These are phyloP conservation scores for Empis stercorea DNA, from an alignment of 2,888 invertebrate genomes.

Conservation along the genomic window DNA sequence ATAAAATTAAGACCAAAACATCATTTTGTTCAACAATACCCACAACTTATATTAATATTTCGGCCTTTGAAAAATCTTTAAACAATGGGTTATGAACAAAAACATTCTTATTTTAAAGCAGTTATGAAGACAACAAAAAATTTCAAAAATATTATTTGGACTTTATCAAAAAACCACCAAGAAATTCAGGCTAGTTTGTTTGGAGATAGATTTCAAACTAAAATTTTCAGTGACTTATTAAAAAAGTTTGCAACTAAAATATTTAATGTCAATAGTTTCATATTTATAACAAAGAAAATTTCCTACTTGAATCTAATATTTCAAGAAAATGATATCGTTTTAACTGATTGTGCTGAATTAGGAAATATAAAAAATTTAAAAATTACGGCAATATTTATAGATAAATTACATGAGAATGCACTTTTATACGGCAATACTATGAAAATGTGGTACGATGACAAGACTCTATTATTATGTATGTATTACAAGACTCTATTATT, in stretches of 20 bases:
- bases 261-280: background rate
- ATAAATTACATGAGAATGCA: background rate
- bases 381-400: background rate
- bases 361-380: background rate
- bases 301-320: background rate
- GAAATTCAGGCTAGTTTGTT: conserved; percentile 1
- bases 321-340: background rate
- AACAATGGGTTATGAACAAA: conserved; percentile 18
- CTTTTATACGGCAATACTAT: conserved; percentile 1
- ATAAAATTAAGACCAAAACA: conserved; percentile 11
- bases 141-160: conserved; percentile 12
- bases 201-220: background rate
- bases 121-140: conserved; percentile 11
- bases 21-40: conserved; percentile 13
- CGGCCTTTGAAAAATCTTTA: conserved; percentile 11
- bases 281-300: background rate
- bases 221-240: background rate
- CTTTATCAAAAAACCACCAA: conserved; percentile 1
- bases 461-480: background rate
- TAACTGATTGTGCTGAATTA: background rate
- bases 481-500: too few species aligned
- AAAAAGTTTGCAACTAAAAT: background rate
- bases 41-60: conserved; percentile 8
- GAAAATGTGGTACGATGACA: conserved; percentile 4
- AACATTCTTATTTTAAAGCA: conserved; percentile 18